phyloP scores from a whole-genome alignment of 2,113 vertebrate genomes.

The Saccopteryx leptura region DNA sequence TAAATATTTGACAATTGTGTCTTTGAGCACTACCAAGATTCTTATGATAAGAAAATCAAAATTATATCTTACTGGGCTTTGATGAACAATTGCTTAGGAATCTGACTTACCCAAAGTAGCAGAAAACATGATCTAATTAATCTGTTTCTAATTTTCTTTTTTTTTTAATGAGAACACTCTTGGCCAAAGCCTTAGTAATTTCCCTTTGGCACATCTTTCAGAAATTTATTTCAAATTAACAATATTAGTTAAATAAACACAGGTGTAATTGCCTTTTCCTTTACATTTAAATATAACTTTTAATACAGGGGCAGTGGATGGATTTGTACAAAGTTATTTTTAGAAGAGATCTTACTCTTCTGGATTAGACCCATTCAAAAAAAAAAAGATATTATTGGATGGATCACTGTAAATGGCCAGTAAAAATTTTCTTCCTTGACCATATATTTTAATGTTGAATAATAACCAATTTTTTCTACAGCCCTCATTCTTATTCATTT shows the following conservation, averaged over 20 bases:
- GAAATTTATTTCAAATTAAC: not conserved
- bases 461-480: not conserved
- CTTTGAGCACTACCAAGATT: not conserved
- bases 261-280: not conserved
- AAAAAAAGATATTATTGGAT: not conserved
- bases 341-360: not conserved
- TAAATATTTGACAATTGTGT: not conserved
- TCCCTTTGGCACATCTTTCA: not conserved
- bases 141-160: not conserved
- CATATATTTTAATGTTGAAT: not conserved
- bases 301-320: not conserved
- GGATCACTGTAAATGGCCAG: not conserved
- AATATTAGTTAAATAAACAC: slow-evolving; percentile 11
- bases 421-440: not conserved
- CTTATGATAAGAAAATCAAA: not conserved
- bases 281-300: not conserved
- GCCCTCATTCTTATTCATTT: not conserved
- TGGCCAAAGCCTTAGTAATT: not conserved
- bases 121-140: not conserved
- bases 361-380: not conserved
- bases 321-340: not conserved
- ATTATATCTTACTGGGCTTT: not conserved
- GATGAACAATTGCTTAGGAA: not conserved
- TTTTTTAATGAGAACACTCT: not conserved
- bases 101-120: not conserved